These are phyloP conservation scores for Pyrrhosoma nymphula DNA, from an alignment of 2,888 invertebrate species.

Conservation along the genomic window DNA sequence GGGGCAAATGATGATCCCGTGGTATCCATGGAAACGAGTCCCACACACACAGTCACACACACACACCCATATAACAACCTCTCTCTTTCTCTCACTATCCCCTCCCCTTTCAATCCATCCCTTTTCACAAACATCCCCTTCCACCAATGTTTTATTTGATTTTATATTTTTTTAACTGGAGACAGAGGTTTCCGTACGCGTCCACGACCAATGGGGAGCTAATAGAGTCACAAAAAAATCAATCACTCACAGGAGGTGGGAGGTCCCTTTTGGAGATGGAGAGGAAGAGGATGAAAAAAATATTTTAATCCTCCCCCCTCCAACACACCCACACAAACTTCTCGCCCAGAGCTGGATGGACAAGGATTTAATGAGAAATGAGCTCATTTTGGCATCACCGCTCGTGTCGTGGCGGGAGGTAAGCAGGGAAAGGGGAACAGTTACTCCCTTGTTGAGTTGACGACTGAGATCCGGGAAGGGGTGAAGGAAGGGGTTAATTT, in stretches of 20 bases:
- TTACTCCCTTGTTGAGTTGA: not conserved
- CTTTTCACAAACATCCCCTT: no score
- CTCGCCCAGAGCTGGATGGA: not conserved
- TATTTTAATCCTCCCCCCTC: not conserved
- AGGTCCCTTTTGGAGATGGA: no score
- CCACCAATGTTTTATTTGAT: no score
- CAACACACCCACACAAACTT: not conserved
- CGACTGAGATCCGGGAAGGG: not conserved
- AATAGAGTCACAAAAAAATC: slow-evolving; percentile 27
- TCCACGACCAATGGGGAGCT: not conserved
- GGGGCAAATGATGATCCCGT: not conserved
- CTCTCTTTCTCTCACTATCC: no score
- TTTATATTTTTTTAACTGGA: no score
- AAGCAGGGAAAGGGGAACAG: not conserved
- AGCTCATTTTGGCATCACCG: not conserved
- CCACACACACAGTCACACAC: not conserved
- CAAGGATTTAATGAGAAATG: not conserved
- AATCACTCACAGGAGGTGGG: not conserved
- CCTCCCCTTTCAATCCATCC: no score
- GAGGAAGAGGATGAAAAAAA: not conserved
- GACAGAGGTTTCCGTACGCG: not conserved
- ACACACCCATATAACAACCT: not conserved
- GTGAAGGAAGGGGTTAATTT: not conserved
- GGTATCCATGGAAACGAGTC: slow-evolving; percentile 22
- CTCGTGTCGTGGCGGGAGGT: not conserved